These are phyloP conservation scores for Ochlodes sylvanus DNA, from an alignment of 2,888 invertebrate species.

Conservation along the genomic window DNA sequence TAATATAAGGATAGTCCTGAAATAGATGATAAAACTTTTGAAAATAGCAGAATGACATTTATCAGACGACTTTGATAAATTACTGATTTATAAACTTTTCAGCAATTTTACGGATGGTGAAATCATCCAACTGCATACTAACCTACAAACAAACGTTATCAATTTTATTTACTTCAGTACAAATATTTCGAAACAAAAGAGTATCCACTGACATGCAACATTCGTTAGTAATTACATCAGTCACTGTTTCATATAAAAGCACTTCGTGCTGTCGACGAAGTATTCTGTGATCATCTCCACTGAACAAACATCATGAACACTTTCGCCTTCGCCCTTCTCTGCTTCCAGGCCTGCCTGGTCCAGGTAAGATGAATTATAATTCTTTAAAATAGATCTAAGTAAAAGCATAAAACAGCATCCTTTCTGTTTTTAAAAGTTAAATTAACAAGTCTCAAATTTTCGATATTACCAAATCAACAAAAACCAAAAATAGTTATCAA, in stretches of 20 bases:
- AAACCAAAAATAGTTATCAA: too few species aligned
- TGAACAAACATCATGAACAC: conserved; percentile 45
- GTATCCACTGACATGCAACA: background rate
- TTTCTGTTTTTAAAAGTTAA: too few species aligned
- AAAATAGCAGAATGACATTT: too few species aligned
- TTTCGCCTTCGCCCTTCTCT: conserved; percentile 48
- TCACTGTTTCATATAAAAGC: conserved; percentile 20
- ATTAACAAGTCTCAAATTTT: too few species aligned
- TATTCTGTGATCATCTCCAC: conserved; percentile 16
- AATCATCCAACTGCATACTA: background rate
- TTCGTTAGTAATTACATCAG: conserved; percentile 14
- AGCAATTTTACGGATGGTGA: too few species aligned
- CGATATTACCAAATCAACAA: too few species aligned
- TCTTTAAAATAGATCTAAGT: too few species aligned
- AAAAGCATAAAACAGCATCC: too few species aligned
- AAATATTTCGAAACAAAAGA: background rate
- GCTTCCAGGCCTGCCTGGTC: conserved; percentile 54
- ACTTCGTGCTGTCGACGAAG: background rate
- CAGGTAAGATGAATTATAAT: conserved; percentile 45
- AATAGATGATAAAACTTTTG: too few species aligned
- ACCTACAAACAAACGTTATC: background rate
- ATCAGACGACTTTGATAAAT: too few species aligned
- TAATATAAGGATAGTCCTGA: too few species aligned
- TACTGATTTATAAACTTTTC: too few species aligned
- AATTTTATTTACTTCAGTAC: background rate